Percentiles rank a stretch among this genome's conserved stretches.
These are phyloP conservation scores for Microtus pennsylvanicus DNA, from an alignment of 2,113 vertebrate species.

Conservation along the genomic window DNA sequence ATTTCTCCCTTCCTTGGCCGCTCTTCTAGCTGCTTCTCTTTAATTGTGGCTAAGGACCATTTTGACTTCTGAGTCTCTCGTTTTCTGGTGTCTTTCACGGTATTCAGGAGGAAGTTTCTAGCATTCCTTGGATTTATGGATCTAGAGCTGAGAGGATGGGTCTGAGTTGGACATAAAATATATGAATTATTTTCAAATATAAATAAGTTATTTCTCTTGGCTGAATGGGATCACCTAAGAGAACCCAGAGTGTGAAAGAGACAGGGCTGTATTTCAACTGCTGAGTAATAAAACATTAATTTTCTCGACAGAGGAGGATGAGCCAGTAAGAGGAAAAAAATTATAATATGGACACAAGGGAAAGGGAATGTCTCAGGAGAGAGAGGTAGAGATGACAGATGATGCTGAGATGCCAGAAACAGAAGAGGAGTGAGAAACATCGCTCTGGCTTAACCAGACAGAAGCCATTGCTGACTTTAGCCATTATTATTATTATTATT, in stretches of 20 bases:
- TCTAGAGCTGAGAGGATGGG: neutral
- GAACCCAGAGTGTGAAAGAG: conserved; percentile 28
- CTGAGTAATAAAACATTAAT: conserved; percentile 44
- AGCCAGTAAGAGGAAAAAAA: conserved; percentile 39
- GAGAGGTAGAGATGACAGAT: neutral
- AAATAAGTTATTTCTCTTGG: conserved; percentile 49
- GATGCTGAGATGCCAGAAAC: neutral
- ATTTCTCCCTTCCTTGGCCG: neutral
- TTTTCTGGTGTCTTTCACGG: conserved; percentile 19
- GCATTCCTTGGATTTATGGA: conserved; percentile 52
- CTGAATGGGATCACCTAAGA: conserved; percentile 53
- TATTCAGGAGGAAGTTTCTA: conserved; percentile 42
- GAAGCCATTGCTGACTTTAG: neutral
- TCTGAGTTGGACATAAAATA: conserved; percentile 47
- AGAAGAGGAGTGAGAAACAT: neutral
- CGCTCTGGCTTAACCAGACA: neutral
- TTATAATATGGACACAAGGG: conserved; percentile 17
- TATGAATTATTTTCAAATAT: conserved; percentile 61
- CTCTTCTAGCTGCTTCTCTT: neutral
- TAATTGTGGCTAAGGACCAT: neutral
- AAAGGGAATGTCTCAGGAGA: conserved; percentile 24
- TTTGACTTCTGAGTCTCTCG: conserved; percentile 21
- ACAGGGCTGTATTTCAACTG: conserved; percentile 52
- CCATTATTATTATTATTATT: neutral
- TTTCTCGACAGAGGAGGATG: conserved; percentile 49